These are phyloP conservation scores for Pongo pygmaeus DNA, from an alignment of 2,113 vertebrate genomes.

Conservation along the genomic window DNA sequence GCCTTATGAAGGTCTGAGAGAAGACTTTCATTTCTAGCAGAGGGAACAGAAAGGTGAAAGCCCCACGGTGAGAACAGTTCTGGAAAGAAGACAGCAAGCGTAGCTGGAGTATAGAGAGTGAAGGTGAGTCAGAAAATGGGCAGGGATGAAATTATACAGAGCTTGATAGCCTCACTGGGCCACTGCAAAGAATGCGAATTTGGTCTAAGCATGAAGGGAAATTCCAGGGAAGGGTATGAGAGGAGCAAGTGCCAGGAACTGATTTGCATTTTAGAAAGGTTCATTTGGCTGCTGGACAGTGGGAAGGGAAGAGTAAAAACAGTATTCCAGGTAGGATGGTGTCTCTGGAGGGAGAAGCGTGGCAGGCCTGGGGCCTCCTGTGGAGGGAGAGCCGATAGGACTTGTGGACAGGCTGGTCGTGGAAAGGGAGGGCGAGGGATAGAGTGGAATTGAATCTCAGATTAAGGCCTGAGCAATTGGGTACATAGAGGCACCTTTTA, in stretches of 20 bases:
- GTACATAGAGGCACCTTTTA: background rate
- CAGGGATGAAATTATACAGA: background rate
- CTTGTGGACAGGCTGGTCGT: background rate
- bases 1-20: background rate
- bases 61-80: no score
- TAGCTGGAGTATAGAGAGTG: background rate
- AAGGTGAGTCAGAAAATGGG: background rate
- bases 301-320: background rate
- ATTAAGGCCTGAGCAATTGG: background rate
- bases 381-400: background rate
- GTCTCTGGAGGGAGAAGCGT: no score
- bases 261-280: background rate
- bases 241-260: background rate
- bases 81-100: background rate
- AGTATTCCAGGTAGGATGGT: background rate
- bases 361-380: background rate
- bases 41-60: background rate
- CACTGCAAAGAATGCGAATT: background rate
- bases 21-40: background rate
- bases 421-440: background rate
- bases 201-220: background rate
- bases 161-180: background rate
- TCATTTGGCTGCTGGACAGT: background rate
- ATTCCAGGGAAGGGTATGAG: no score
- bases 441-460: background rate